Evolutionary conservation across 1,140 invertebrate species (phyloP), one percentile per base, ranked within the genome.

Genomic region (Paracyclopina nana): DNA sequence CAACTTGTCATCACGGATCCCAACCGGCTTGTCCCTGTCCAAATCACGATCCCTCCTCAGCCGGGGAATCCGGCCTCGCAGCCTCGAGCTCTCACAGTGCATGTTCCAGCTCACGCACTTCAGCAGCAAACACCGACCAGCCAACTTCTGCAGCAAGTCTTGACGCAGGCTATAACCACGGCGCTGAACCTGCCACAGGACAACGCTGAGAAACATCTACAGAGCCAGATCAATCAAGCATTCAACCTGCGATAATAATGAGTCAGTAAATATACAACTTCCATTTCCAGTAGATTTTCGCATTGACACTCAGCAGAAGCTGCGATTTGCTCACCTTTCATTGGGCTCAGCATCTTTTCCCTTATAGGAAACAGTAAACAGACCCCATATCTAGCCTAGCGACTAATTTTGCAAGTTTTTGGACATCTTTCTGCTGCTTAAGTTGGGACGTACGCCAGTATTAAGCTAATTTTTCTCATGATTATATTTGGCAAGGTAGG

Each of bases 11-110:
- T 44, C 42, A 14, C 55, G 66, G 68, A 44, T 64, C 68, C 67
- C 66, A 62, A 73, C 72, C 63, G 66, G 67, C 43, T 65, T 58
- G 72, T 76, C 40, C 73, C 74, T 34, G 65, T 58, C 53, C 68
- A 65, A 61, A 73, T 68, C 31, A 80, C 78, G 4, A 64, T 84
- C 56, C 81, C 81, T 29, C 73, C 77, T 31, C 50, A 52, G 18
- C 38, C 38, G 11, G 27, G 27, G 12, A 52, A 52, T 45, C 50
- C 50, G 3, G 43, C 27, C 40, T 46, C 31, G 4, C 30, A 40
- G 6, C 50, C 50, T 8, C 50, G 50, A 2, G 31, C 50, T 4
- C 11, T 52, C 9, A 52, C 50, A 24, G 50, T 52, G 3, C 50
- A 52, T 12, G 50, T 52, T 2, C 50, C 50, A n/a, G 50, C 50